A percentile compares a stretch with the other conserved stretches of the same genome.
Conservation (phyloP, 2,888 invertebrate genomes). For the Metacarcinus magister region DNA sequence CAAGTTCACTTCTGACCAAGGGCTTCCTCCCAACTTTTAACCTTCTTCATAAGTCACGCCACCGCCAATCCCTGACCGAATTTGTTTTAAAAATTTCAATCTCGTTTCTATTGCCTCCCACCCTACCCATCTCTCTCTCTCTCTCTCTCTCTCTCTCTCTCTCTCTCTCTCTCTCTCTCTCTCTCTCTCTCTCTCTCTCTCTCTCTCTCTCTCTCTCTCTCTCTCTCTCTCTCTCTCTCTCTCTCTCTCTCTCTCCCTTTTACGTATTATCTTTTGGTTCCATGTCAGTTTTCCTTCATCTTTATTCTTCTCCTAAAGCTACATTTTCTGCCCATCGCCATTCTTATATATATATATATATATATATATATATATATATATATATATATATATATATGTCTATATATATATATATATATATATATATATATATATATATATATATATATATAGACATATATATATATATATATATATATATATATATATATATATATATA, state of each 20-base stretch:
- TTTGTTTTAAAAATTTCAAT: not conserved
- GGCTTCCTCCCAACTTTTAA: no score
- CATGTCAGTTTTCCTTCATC: no score
- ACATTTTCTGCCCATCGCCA: not conserved
- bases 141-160: not conserved
- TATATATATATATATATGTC: no score
- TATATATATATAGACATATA: no score
- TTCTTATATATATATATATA: not conserved
- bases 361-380: not conserved
- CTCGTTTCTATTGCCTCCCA: not conserved
- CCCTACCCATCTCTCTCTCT: not conserved
- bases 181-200: not conserved
- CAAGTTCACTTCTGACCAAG: no score
- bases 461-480: no score
- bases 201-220: not conserved
- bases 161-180: conserved; percentile 6
- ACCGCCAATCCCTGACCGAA: not conserved
- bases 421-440: no score
- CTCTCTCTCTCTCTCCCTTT: not conserved
- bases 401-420: no score
- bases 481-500: no score
- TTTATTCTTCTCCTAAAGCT: no score
- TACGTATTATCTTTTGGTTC: not conserved
- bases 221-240: conserved; percentile 1
- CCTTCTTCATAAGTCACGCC: no score